Percentiles rank a stretch among this genome's conserved stretches.
These are phyloP conservation scores for Caenorhabditis sinica DNA, from an alignment of 2,888 invertebrate species.

Conservation along the genomic window DNA sequence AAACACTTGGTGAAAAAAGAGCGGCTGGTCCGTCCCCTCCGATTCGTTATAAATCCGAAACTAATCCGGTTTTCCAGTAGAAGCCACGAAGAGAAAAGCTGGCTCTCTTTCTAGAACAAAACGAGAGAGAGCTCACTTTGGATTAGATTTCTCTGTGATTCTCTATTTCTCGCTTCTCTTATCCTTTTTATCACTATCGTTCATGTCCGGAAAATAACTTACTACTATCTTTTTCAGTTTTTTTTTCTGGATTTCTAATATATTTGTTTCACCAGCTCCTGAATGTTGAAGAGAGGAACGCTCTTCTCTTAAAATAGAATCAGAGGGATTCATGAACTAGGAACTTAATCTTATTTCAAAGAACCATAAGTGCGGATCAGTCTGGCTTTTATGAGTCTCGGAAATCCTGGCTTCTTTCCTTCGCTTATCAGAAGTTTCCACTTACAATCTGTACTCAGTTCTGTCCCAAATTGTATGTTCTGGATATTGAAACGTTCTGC, in stretches of 20 bases:
- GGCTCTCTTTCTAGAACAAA: conserved; percentile 49
- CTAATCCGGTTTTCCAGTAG: conserved; percentile 56
- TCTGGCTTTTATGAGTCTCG: too few relatives aligned
- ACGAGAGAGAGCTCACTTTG: conserved; percentile 25
- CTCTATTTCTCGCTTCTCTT: conserved; percentile 35
- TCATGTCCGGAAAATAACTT: neutral
- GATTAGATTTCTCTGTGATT: conserved; percentile 49
- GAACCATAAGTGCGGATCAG: neutral
- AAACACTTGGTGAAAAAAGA: conserved; percentile 45
- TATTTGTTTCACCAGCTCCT: neutral
- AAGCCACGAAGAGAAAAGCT: conserved; percentile 18
- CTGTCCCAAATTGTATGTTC: too few relatives aligned
- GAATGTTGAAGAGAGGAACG: neutral
- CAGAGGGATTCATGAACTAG: neutral
- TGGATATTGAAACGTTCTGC: too few relatives aligned
- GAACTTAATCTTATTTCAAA: conserved; percentile 7
- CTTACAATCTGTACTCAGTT: too few relatives aligned
- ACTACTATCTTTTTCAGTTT: neutral
- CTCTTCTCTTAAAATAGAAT: neutral
- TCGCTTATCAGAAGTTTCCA: too few relatives aligned
- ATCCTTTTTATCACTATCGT: conserved; percentile 4
- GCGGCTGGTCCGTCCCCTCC: neutral
- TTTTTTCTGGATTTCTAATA: neutral
- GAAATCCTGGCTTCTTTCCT: too few relatives aligned
- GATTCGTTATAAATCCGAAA: conserved; percentile 56